phyloP scores from a whole-genome alignment of 2,113 vertebrate species.

The Plestiodon gilberti region DNA sequence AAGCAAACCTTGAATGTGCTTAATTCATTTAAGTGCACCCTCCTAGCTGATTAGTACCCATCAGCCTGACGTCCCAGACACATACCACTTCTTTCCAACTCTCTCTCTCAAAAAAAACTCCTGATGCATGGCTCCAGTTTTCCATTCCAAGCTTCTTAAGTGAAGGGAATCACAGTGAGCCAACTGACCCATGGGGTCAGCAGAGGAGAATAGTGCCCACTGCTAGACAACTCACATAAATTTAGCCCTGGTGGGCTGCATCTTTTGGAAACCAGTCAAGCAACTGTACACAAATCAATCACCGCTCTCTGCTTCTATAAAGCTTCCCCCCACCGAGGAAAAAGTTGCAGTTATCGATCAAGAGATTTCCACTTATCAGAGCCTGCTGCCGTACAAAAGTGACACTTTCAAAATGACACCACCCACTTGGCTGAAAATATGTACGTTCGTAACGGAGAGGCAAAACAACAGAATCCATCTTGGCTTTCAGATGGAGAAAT shows the following conservation, averaged over 20 bases:
- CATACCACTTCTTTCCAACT: neutral
- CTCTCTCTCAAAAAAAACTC: neutral
- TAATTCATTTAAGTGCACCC: too few relatives aligned
- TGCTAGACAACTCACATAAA: constrained; percentile 28
- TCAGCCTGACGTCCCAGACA: too few relatives aligned
- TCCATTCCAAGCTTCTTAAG: neutral
- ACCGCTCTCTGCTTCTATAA: constrained; percentile 24
- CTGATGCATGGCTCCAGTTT: neutral
- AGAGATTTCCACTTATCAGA: constrained; percentile 48
- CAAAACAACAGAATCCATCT: constrained; percentile 45
- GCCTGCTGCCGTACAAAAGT: accelerated
- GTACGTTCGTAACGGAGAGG: neutral
- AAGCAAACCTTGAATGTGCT: too few relatives aligned
- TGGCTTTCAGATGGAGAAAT: constrained; percentile 30
- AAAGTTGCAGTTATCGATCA: accelerated
- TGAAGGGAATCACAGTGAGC: neutral
- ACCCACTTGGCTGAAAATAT: constrained; percentile 6
- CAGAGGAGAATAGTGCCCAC: neutral
- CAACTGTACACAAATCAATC: neutral
- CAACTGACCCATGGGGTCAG: neutral
- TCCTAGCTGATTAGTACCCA: too few relatives aligned
- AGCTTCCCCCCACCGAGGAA: neutral
- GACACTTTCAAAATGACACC: neutral
- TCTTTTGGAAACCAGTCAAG: constrained; percentile 33
- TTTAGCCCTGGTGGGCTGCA: neutral